Conservation (phyloP, 2,113 vertebrate species). For the Laticauda colubrina region DNA sequence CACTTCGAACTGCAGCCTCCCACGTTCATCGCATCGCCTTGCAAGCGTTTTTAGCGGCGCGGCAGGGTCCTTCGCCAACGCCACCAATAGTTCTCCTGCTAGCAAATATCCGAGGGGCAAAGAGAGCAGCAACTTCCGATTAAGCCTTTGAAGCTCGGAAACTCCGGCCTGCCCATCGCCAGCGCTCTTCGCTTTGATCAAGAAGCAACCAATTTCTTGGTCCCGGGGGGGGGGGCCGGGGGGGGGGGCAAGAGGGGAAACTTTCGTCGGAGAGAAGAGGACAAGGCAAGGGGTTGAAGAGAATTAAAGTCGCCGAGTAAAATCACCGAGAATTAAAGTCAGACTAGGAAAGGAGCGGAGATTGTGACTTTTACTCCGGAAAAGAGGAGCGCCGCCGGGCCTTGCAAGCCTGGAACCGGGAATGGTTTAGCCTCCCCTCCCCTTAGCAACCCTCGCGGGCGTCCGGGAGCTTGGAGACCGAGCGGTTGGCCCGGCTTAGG, state of each 20-base stretch:
- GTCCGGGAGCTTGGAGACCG: slow-evolving; percentile 11
- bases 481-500: background rate
- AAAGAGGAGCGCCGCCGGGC: fast-evolving
- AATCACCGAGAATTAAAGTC: background rate
- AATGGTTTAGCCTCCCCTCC: slow-evolving; percentile 23
- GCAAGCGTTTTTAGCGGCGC: background rate
- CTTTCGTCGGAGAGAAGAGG: background rate
- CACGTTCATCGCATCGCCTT: background rate
- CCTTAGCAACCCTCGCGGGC: slow-evolving; percentile 48
- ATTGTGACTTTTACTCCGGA: background rate
- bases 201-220: slow-evolving; percentile 9
- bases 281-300: background rate
- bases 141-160: background rate
- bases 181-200: background rate
- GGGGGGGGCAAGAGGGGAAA: too few relatives aligned
- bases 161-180: background rate
- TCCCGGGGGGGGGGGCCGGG: fast-evolving
- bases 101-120: background rate
- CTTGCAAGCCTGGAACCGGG: fast-evolving
- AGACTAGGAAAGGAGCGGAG: background rate
- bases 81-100: background rate
- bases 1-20: background rate
- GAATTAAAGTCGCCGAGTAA: background rate
- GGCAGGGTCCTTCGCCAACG: background rate
- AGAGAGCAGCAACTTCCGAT: background rate